A percentile compares a stretch with the other conserved stretches of the same genome.
These are phyloP conservation scores for Tapera naevia DNA, from an alignment of 2,797 vertebrate genomes.

Conservation along the genomic window DNA sequence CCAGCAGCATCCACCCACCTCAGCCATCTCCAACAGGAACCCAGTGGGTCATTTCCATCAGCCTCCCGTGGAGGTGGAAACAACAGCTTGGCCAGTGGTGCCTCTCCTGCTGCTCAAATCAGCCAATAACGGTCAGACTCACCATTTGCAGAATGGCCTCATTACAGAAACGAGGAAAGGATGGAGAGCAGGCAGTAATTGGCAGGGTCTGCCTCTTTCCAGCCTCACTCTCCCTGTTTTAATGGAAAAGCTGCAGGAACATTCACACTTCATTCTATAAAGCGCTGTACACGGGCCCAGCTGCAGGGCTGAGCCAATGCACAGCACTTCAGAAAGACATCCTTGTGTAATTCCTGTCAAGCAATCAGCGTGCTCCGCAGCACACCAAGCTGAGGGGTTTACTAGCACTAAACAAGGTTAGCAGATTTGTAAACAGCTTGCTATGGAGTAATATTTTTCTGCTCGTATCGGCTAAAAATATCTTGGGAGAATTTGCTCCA, in stretches of 20 bases:
- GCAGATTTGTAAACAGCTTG: conserved; percentile 44
- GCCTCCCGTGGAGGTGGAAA: not conserved
- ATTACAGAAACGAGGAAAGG: not conserved
- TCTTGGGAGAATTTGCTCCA: not conserved
- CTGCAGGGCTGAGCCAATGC: not conserved
- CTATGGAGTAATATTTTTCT: conserved; percentile 42
- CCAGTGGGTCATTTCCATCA: not conserved
- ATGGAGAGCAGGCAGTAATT: accelerated
- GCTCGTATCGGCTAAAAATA: conserved; percentile 21
- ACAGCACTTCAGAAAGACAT: not conserved
- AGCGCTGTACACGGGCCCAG: not conserved
- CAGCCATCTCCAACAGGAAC: accelerated
- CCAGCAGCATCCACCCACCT: not conserved
- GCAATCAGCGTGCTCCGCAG: not conserved
- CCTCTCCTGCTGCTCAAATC: accelerated
- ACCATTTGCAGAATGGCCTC: not conserved
- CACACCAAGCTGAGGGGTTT: not conserved
- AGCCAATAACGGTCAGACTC: accelerated
- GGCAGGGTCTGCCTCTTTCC: not conserved
- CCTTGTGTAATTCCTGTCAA: not conserved
- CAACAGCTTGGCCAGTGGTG: not conserved
- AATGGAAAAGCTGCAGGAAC: conserved; percentile 26
- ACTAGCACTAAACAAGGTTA: conserved; percentile 33
- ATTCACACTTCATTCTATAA: not conserved
- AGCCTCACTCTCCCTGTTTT: not conserved